Percentiles rank a stretch among this genome's conserved stretches.
These are phyloP conservation scores for Noctua janthina DNA, from an alignment of 2,888 invertebrate genomes.

Conservation along the genomic window DNA sequence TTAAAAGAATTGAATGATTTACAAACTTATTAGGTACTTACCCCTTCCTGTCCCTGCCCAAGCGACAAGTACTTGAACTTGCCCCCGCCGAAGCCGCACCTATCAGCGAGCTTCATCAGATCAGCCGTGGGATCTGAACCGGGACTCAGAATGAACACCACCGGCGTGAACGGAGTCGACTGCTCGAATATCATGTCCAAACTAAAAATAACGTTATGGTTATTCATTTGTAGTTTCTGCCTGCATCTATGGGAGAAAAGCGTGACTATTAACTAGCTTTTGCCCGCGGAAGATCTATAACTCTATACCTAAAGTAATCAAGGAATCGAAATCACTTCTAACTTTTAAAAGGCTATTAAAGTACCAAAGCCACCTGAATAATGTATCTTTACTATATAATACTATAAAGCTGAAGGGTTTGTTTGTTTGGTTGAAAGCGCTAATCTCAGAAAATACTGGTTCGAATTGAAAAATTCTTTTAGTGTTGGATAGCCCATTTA, in stretches of 20 bases:
- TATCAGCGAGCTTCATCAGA: conserved; percentile 94
- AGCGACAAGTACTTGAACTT: conserved; percentile 97
- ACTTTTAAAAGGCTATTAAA: no score
- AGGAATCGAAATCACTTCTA: no score
- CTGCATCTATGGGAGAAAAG: not conserved
- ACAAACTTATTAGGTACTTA: conserved; percentile 71
- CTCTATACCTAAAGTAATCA: no score
- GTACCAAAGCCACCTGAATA: no score
- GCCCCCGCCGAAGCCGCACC: conserved; percentile 92
- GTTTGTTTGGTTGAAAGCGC: no score
- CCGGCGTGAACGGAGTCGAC: conserved; percentile 95
- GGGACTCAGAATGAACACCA: conserved; percentile 97
- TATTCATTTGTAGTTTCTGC: not conserved
- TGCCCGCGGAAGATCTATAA: not conserved
- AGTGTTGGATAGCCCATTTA: no score
- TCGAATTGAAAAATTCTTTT: no score
- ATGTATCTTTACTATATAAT: no score
- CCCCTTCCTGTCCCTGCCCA: conserved; percentile 98
- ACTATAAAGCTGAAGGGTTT: no score
- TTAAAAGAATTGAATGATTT: no score
- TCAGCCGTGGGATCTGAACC: conserved; percentile 98
- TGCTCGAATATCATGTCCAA: conserved; percentile 96
- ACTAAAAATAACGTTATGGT: conserved; percentile 84
- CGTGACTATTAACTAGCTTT: not conserved
- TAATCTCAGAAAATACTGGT: no score